phyloP scores from a whole-genome alignment of 2,113 vertebrate species.

The Scomber japonicus region DNA sequence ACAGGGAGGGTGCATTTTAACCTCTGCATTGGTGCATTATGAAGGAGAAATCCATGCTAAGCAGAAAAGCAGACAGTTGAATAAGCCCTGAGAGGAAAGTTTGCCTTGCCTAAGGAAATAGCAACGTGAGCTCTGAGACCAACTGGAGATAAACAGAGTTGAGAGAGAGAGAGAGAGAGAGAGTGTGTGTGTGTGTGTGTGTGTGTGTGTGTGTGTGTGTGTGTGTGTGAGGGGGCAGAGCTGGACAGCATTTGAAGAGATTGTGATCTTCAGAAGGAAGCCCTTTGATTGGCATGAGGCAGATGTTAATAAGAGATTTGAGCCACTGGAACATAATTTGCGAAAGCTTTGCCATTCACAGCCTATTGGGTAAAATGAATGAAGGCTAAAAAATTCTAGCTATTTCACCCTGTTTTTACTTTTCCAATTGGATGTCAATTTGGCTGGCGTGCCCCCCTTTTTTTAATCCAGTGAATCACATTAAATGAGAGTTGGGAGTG shows the following conservation, averaged over 20 bases:
- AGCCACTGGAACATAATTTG: background rate
- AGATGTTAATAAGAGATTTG: conserved; percentile 42
- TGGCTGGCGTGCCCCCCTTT: background rate
- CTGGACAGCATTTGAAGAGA: conserved; percentile 38
- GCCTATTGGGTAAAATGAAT: background rate
- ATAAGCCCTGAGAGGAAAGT: conserved; percentile 31
- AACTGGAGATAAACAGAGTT: conserved; percentile 27
- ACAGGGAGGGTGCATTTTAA: conserved; percentile 22
- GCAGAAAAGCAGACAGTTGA: conserved; percentile 37
- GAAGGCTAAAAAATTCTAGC: conserved; percentile 15
- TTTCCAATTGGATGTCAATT: background rate
- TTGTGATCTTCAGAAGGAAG: background rate
- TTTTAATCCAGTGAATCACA: conserved; percentile 4
- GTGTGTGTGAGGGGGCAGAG: background rate
- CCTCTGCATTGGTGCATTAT: conserved; percentile 14
- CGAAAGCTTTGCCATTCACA: background rate
- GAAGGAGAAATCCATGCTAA: conserved; percentile 41
- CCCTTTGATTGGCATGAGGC: background rate
- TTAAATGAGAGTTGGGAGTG: conserved; percentile 26
- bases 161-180: background rate
- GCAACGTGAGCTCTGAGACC: conserved; percentile 37
- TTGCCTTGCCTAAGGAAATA: conserved; percentile 38
- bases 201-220: too few relatives aligned
- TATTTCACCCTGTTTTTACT: conserved; percentile 9
- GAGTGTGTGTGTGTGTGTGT: background rate